Conservation (phyloP, 2,888 invertebrate genomes). For the Phaonia tiefii region DNA sequence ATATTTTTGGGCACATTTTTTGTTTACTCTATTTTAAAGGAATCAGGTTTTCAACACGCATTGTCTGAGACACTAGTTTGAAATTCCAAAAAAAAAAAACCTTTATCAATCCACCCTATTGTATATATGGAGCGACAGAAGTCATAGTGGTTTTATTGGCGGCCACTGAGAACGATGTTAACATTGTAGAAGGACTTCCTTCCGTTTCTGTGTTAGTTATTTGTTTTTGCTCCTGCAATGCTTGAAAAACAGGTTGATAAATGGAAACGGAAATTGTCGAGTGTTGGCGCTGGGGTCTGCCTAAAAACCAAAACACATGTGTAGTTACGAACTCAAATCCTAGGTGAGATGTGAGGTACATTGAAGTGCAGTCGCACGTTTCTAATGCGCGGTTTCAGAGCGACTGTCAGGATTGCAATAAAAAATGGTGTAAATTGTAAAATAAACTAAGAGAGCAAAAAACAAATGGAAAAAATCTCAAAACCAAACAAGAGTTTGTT, state of each 20-base stretch:
- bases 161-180: constrained; percentile 23
- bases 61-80: too few relatives aligned
- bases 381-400: not conserved
- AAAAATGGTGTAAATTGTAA: constrained; percentile 24
- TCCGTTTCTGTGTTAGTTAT: constrained; percentile 45
- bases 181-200: constrained; percentile 66
- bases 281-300: constrained; percentile 8
- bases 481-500: not conserved
- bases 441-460: constrained; percentile 13
- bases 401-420: constrained; percentile 9
- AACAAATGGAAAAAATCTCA: not conserved
- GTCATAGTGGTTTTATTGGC: constrained; percentile 10
- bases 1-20: too few relatives aligned
- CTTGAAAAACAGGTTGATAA: constrained; percentile 53
- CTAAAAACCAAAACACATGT: constrained; percentile 36
- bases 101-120: too few relatives aligned
- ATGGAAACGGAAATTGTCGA: constrained; percentile 64
- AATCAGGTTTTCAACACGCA: too few relatives aligned
- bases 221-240: constrained; percentile 8
- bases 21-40: too few relatives aligned
- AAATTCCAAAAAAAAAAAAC: too few relatives aligned
- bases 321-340: not conserved
- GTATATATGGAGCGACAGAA: constrained; percentile 9
- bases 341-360: not conserved
- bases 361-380: not conserved